A percentile compares a stretch with the other conserved stretches of the same genome.
Conservation (phyloP, 2,888 invertebrate genomes). For the Harmothoe impar region DNA sequence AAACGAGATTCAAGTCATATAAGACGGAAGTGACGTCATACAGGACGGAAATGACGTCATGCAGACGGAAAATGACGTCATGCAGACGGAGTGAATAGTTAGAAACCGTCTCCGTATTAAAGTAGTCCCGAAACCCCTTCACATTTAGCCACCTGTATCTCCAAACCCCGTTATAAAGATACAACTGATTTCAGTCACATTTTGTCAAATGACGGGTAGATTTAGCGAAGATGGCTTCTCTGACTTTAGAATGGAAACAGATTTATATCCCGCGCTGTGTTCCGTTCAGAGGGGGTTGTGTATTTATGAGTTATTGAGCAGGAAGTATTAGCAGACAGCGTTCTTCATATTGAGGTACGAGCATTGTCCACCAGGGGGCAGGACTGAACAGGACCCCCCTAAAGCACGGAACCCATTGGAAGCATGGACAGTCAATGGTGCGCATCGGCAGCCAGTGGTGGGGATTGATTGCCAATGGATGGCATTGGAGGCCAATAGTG, state of each 20-base stretch:
- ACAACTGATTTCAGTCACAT: no score
- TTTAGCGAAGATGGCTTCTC: neutral
- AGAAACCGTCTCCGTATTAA: neutral
- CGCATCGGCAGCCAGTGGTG: no score
- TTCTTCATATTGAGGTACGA: neutral
- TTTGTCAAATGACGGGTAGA: neutral
- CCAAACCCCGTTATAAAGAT: neutral
- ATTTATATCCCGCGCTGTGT: neutral
- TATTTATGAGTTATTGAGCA: no score
- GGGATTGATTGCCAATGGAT: no score
- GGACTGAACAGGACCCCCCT: no score
- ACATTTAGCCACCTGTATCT: neutral
- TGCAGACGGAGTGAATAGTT: neutral
- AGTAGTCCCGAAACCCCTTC: conserved; percentile 33
- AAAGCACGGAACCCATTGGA: no score
- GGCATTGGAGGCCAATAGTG: no score
- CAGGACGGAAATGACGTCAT: neutral
- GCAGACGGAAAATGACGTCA: neutral
- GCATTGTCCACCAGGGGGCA: no score
- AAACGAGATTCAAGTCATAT: neutral
- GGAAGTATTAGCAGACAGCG: neutral
- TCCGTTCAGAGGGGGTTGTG: neutral
- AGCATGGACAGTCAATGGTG: no score
- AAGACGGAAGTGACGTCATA: conserved; percentile 23
- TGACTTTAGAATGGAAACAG: neutral